phyloP scores from a whole-genome alignment of 1,140 invertebrate species.

The Conopomorpha cramerella region DNA sequence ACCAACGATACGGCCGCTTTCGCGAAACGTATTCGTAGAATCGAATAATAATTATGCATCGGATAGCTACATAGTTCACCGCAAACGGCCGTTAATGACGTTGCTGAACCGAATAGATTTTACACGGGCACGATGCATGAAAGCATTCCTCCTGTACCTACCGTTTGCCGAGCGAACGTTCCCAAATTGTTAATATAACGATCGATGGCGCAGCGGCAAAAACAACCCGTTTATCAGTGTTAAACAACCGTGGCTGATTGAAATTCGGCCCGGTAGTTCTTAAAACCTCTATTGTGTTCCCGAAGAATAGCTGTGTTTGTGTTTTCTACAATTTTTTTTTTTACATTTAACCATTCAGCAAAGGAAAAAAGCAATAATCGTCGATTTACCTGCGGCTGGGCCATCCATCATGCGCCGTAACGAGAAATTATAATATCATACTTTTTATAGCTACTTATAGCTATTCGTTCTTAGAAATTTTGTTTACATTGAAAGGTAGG shows the following conservation, averaged over 20 bases:
- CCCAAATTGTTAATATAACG: slow-evolving; percentile 50
- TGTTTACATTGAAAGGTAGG: slow-evolving; percentile 15
- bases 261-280: slow-evolving; percentile 33
- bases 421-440: slow-evolving; percentile 27
- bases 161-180: too few species aligned
- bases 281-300: slow-evolving; percentile 28
- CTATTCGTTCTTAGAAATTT: too few species aligned
- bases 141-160: too few species aligned
- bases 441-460: too few species aligned
- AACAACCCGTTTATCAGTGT: slow-evolving; percentile 48
- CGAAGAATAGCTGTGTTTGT: slow-evolving; percentile 48
- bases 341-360: slow-evolving; percentile 7
- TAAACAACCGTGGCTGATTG: slow-evolving; percentile 51
- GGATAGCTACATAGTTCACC: too few species aligned
- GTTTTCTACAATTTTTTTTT: slow-evolving; percentile 38
- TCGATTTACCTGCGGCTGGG: slow-evolving; percentile 31
- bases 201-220: slow-evolving; percentile 33
- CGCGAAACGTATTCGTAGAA: too few species aligned
- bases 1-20: too few species aligned
- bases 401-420: slow-evolving; percentile 49
- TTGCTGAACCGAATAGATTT: too few species aligned
- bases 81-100: too few species aligned
- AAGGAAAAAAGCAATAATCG: slow-evolving; percentile 22
- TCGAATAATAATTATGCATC: too few species aligned
- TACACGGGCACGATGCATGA: too few species aligned